Conservation (phyloP, 2,113 vertebrate species). For the Epinephelus cyanopodus region DNA sequence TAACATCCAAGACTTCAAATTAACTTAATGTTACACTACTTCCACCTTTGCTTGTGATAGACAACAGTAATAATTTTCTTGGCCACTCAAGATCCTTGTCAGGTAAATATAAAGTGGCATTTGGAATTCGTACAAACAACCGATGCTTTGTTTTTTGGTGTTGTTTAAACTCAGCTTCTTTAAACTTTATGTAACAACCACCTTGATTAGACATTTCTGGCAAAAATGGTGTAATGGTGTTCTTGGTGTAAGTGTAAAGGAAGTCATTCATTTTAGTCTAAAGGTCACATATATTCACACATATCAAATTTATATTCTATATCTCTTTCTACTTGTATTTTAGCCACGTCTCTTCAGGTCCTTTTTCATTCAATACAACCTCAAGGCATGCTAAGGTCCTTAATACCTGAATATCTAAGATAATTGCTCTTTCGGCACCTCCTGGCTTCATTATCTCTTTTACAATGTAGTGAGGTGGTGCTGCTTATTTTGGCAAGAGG, state of each 20-base stretch:
- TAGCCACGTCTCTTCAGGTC: conserved; percentile 5
- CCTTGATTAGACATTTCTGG: conserved; percentile 3
- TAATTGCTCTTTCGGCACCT: conserved; percentile 66
- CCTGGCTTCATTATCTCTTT: conserved; percentile 72
- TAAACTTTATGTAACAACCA: background rate
- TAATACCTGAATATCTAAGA: conserved; percentile 67
- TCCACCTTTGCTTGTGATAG: background rate
- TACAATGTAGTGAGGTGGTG: conserved; percentile 51
- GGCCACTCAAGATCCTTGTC: background rate
- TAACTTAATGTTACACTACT: background rate
- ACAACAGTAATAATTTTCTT: background rate
- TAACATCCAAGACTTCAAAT: background rate
- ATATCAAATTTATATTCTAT: background rate
- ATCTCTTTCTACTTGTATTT: background rate
- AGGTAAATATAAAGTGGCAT: background rate
- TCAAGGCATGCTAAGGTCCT: conserved; percentile 47
- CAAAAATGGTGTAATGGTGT: background rate
- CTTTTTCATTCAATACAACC: conserved; percentile 45
- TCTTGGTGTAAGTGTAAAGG: background rate
- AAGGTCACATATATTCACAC: background rate
- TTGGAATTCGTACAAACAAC: background rate
- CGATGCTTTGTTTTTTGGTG: background rate
- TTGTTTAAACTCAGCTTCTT: background rate
- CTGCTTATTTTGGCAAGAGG: conserved; percentile 72
- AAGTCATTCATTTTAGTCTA: background rate